These are phyloP conservation scores for Drosophila kambysellisi DNA, from an alignment of 2,888 invertebrate genomes.

Conservation along the genomic window DNA sequence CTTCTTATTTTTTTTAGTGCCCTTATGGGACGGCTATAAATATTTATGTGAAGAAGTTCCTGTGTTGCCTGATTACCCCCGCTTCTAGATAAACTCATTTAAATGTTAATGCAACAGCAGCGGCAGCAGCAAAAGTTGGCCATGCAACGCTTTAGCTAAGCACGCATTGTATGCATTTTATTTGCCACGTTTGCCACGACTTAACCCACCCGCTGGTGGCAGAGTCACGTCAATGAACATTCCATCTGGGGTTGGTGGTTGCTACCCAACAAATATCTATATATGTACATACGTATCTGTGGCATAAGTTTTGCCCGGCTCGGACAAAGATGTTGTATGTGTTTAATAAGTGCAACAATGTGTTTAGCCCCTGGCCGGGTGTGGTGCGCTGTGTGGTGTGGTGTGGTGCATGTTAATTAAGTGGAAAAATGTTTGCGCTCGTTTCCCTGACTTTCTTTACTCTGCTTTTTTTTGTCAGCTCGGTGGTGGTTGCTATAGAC, in stretches of 20 bases:
- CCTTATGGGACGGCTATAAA: conserved; percentile 70
- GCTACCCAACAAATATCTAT: conserved; percentile 16
- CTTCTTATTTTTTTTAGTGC: conserved; percentile 60
- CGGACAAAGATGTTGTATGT: conserved; percentile 53
- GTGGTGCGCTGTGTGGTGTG: conserved; percentile 40
- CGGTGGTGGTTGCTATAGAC: conserved; percentile 31
- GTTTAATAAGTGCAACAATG: conserved; percentile 76
- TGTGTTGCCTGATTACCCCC: conserved; percentile 6
- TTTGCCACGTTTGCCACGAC: conserved; percentile 46
- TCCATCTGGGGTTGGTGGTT: conserved; percentile 16
- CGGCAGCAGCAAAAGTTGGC: conserved; percentile 53
- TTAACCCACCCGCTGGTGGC: neutral
- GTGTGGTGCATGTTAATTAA: conserved; percentile 75
- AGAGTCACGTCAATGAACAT: conserved; percentile 38
- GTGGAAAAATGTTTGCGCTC: conserved; percentile 64
- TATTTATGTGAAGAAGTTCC: conserved; percentile 57
- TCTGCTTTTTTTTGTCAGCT: neutral
- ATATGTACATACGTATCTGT: conserved; percentile 15
- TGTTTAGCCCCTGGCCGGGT: conserved; percentile 56
- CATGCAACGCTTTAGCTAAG: conserved; percentile 20
- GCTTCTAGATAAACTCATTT: conserved; percentile 75
- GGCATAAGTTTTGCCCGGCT: conserved; percentile 25
- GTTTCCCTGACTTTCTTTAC: neutral
- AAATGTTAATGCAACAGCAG: conserved; percentile 78
- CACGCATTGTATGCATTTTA: conserved; percentile 66